These are phyloP conservation scores for Nomada ferruginata DNA, from an alignment of 2,888 invertebrate species.

Conservation along the genomic window DNA sequence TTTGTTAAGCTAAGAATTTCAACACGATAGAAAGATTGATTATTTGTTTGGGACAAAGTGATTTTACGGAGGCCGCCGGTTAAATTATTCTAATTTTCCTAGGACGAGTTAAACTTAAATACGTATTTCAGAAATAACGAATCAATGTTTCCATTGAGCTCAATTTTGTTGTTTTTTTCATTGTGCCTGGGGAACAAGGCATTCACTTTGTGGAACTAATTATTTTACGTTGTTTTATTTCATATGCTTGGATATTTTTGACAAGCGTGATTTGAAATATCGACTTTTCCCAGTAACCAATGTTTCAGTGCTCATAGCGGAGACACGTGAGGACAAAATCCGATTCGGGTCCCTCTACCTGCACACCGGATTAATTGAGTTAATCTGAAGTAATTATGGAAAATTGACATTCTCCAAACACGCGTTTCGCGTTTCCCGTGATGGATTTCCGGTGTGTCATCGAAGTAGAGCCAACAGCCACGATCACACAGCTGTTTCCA, in stretches of 20 bases:
- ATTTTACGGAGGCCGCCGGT: too few relatives aligned
- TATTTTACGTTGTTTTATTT: background rate
- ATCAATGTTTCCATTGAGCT: too few relatives aligned
- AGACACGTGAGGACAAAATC: conserved; percentile 34
- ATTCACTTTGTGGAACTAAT: too few relatives aligned
- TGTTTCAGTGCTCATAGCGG: conserved; percentile 5
- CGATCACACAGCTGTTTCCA: conserved; percentile 38
- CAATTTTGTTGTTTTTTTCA: too few relatives aligned
- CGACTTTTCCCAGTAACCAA: background rate
- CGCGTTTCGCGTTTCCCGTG: conserved; percentile 2
- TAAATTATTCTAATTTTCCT: too few relatives aligned
- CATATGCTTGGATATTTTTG: background rate
- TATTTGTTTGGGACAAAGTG: too few relatives aligned
- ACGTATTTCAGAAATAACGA: too few relatives aligned
- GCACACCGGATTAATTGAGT: conserved; percentile 51
- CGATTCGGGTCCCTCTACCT: conserved; percentile 16
- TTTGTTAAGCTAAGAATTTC: too few relatives aligned
- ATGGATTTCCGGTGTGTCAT: conserved; percentile 38
- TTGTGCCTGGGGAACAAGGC: too few relatives aligned
- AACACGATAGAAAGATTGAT: too few relatives aligned
- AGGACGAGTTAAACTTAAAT: too few relatives aligned
- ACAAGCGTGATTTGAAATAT: conserved; percentile 6
- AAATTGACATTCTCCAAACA: conserved; percentile 67
- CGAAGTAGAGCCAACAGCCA: conserved; percentile 34
- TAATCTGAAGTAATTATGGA: conserved; percentile 52